Evolutionary conservation across 92 coral and sea anemone species (phyloP), one percentile per base, ranked within the genome.

Genomic region (Metridium senile): DNA sequence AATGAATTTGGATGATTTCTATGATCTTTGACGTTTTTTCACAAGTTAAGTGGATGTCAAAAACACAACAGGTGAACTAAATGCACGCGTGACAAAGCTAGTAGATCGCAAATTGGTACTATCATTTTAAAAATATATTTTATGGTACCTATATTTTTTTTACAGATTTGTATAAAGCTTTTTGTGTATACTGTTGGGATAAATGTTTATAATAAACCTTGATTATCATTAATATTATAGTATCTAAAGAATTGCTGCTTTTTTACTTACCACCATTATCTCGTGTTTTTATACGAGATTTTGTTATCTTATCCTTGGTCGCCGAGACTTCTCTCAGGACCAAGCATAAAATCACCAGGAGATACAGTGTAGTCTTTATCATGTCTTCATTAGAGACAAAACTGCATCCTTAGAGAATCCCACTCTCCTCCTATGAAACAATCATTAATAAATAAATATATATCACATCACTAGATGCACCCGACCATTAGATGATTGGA

Each of bases 351-450:
- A 73, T 34, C 23, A 51, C 49, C 23, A 73, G 33, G 63, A 58
- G 49, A 26, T 57, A 73, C 52, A 73, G 25, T 33, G 28, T 33
- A 23, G 21, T 62, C n/a, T 52, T 58, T 34, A 27, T 51, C 78
- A 73, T 73, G 43, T 34, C 78, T 73, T 53, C 69, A 63, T 73
- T 21, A 73, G 45, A 57, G 51, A 34, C 19, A 25, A 22, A n/a
- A 33, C 68, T 58, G 68, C 78, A 73, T 73, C 54, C 67, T 73
- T 22, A 23, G 49, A 58, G 31, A 57, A 23, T 11, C 10, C 68
- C 68, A 23, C 78, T 73, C 78, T 34, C 68, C 68, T 52, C 49
- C 13, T 39, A 4, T 39, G 54, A 68, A 20, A 33, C 9, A 65
- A 57, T 62, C 9, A 13, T 2, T 10, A 62, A 62, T 19, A 25